Evolutionary conservation across 1,140 invertebrate species (phyloP), one percentile per base, ranked within the genome.

Genomic region (Cryptotermes secundus): DNA sequence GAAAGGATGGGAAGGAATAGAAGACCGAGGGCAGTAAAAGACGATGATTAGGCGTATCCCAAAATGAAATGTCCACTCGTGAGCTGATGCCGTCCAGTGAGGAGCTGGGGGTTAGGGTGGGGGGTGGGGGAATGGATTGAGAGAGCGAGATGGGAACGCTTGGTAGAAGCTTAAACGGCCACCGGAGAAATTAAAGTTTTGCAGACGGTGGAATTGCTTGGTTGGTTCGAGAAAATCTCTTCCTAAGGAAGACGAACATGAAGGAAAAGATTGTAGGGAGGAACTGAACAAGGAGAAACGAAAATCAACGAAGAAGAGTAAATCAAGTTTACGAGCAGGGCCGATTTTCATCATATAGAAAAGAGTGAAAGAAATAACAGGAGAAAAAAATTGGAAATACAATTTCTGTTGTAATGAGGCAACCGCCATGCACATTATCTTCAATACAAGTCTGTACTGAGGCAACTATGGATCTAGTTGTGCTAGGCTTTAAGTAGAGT

Each of bases 61-160:
- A 88, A 89, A 89, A 89, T 89, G 87, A 88, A 87, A 87, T 88
- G 88, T 87, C 85, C 87, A 87, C 59, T 72, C 59, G 26, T 72
- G 59, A 72, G 59, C 59, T 72, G 59, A 72, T 72, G 59, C 59
- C 59, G 59, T 87, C 86, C 87, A 87, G 86, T 83, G 84, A 86
- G 84, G 81, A 12, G 38, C 12, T 80, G 84, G 85, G 83, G 86
- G n/a, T n/a, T n/a, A n/a, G n/a, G 87, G 87, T 87, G 88, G 87
- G 88, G 86, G 83, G 86, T 85, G 38, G 24, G 24, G 59, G 49
- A 65, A 35, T n/a, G 59, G 59, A 72, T 72, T 26, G n/a, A 31
- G 59, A 31, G n/a, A 16, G n/a, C n/a, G 59, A 31, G 16, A n/a
- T 72, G 59, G n/a, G 59, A 72, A 31, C n/a, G n/a, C 59, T 26